Base-by-base conservation (phyloP, 2,888 invertebrate species). In the Drosophila lutescens region DNA sequence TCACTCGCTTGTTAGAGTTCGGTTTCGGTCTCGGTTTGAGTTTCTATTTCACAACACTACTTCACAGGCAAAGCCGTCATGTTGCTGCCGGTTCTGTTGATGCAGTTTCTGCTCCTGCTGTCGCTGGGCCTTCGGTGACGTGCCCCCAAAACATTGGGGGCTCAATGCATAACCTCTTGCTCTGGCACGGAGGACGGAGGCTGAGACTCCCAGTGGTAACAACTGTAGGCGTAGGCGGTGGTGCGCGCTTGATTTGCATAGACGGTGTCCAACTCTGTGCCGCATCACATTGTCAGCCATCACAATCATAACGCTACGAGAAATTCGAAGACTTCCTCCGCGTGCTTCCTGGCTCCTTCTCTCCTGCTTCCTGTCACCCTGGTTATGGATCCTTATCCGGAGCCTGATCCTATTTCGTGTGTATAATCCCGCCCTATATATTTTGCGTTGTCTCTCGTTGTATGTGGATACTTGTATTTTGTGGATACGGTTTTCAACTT, bases 141-240 rank as follows among this genome's bases (percentile, higher is more conserved):
- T 91, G 90, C 92, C 92, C 92, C 92, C 92, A 91, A 92, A 91
- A 81, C 89, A 89, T 90, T 92, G 91, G 91, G 92, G 92, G 91
- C 92, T 89, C 83, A 88, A 81, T 80, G 82, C 88, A 88, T 90
- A 90, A 86, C 80, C 88, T 77, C 75, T 67, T 73, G 82, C 51
- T 76, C 90, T 71, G 82, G 80, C 80, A 59, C 73, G 67, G 87
- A 78, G 86, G 76, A 57, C 89, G 68, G 79, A 77, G 71, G 75
- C 62, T 66, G 88, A 73, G 78, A 49, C 63, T 63, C 55, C 53
- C 15, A 34, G 53, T 62, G 57, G 55, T 87, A 87, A 59, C 30
- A 40, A 59, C 30, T 56, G 58, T 56, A 56, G 58, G 30, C 58
- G 80, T 61, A 77, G 68, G 88, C 80, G 77, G 76, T 76, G 79